These are phyloP conservation scores for Eurois occulta DNA, from an alignment of 2,888 invertebrate genomes.

Conservation along the genomic window DNA sequence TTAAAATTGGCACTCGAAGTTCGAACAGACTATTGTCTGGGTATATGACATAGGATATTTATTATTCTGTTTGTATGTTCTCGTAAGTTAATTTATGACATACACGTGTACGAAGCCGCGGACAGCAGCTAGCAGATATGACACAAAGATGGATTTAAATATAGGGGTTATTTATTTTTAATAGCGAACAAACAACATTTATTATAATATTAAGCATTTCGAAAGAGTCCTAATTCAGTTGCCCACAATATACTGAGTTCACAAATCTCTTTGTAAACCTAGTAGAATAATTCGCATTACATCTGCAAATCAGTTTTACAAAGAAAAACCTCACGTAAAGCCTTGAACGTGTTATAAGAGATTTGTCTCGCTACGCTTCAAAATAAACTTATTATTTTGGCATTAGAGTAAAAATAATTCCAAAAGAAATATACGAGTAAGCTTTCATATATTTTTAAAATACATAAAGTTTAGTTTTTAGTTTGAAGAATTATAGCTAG, in stretches of 20 bases:
- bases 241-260: background rate
- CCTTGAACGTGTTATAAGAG: background rate
- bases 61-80: background rate
- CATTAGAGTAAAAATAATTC: slow-evolving; percentile 26
- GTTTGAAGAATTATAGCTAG: background rate
- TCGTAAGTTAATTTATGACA: background rate
- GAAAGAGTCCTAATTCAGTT: background rate
- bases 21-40: background rate
- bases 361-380: slow-evolving; percentile 16
- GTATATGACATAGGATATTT: background rate
- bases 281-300: background rate
- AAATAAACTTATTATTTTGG: slow-evolving; percentile 37
- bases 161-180: background rate
- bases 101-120: background rate
- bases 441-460: background rate
- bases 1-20: background rate
- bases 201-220: background rate
- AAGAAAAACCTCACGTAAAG: slow-evolving; percentile 12
- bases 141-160: too few species aligned
- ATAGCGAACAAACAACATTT: background rate
- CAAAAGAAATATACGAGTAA: background rate
- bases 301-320: slow-evolving; percentile 8
- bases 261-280: slow-evolving; percentile 9
- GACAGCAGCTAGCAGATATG: background rate
- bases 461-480: background rate